Conservation (phyloP, 2,888 invertebrate genomes). For the Himalopsyche tibetana region DNA sequence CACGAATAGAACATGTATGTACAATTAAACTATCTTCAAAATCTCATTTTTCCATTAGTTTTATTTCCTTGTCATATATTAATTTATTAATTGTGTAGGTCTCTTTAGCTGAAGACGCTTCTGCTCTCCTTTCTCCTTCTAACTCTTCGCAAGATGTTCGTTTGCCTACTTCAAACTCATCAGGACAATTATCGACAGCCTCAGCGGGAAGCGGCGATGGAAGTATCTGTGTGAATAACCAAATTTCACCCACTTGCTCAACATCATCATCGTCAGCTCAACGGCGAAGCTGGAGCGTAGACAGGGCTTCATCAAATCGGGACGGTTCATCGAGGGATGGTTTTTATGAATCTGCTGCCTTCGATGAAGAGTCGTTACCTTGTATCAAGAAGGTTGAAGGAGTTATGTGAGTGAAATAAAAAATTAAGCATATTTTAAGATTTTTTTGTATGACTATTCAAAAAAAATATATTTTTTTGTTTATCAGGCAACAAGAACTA, state of each 20-base stretch:
- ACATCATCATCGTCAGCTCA: slow-evolving; percentile 52
- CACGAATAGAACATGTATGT: slow-evolving; percentile 62
- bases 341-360: slow-evolving; percentile 55
- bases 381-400: slow-evolving; percentile 64
- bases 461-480: not conserved
- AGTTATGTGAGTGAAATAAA: slow-evolving; percentile 57
- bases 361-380: slow-evolving; percentile 61
- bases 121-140: slow-evolving; percentile 57
- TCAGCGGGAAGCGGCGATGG: slow-evolving; percentile 35
- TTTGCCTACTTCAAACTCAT: slow-evolving; percentile 60
- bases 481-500: slow-evolving; percentile 78
- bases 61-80: not conserved
- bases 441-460: slow-evolving; percentile 5
- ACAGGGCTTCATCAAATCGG: slow-evolving; percentile 55
- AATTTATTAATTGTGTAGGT: slow-evolving; percentile 52
- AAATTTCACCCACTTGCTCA: slow-evolving; percentile 31
- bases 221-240: slow-evolving; percentile 10
- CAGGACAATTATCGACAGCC: slow-evolving; percentile 59
- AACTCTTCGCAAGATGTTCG: slow-evolving; percentile 54
- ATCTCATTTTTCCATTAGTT: not conserved
- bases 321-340: slow-evolving; percentile 57
- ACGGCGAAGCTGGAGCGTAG: slow-evolving; percentile 64
- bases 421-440: not conserved
- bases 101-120: slow-evolving; percentile 62
- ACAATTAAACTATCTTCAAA: not conserved